These are phyloP conservation scores for Tragelaphus imberbis DNA, from an alignment of 2,113 vertebrate species.

Conservation along the genomic window DNA sequence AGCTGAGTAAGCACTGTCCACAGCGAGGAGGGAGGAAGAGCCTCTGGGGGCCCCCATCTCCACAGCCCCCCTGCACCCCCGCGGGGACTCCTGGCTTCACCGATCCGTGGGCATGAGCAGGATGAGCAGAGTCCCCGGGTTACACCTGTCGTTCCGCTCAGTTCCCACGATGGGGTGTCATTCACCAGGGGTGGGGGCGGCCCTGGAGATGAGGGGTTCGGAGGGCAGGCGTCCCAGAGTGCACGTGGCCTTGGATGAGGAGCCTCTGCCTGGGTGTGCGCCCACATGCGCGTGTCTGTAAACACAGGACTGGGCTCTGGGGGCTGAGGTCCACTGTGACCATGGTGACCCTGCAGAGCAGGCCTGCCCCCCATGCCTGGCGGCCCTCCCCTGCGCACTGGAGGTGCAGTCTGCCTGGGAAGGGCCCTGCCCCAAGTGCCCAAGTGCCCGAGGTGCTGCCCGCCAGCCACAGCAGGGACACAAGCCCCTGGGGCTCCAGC, in stretches of 20 bases:
- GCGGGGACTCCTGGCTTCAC: too few species aligned
- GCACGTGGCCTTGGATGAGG: not conserved
- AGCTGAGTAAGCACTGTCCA: accelerated
- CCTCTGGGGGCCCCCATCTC: not conserved
- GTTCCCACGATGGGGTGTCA: not conserved
- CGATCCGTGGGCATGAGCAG: not conserved
- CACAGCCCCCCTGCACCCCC: accelerated
- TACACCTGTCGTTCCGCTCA: not conserved
- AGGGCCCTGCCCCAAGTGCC: not conserved
- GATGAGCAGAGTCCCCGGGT: not conserved
- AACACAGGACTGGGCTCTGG: not conserved
- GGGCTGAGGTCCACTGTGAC: not conserved
- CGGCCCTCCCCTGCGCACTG: not conserved
- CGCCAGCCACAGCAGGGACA: not conserved
- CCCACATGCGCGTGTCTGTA: accelerated
- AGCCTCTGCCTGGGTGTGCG: not conserved
- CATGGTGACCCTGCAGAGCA: not conserved
- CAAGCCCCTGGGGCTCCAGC: not conserved
- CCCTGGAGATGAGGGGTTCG: not conserved
- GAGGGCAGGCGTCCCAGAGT: not conserved
- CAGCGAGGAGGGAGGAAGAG: not conserved
- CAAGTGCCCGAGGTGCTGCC: not conserved
- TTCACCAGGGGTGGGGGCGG: too few species aligned
- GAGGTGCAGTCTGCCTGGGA: not conserved
- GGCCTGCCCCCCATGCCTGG: not conserved